phyloP scores from a whole-genome alignment of 1,140 invertebrate genomes.

The Antheraea mylitta region DNA sequence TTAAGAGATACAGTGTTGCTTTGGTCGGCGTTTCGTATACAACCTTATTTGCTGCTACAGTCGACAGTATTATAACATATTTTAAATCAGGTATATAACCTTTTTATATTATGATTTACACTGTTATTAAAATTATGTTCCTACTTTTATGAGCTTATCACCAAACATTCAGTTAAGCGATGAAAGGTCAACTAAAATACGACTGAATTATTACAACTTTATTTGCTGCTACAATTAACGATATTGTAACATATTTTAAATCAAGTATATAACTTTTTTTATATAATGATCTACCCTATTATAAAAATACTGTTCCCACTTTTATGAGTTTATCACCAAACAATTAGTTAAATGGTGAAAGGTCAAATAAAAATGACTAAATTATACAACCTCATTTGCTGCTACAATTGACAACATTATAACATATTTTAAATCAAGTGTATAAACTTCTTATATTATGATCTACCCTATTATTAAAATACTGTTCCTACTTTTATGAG shows the following conservation, averaged over 20 bases:
- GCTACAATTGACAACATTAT: slow-evolving; percentile 27
- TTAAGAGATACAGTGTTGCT: slow-evolving; percentile 23
- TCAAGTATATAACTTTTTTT: slow-evolving; percentile 34
- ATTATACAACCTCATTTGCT: not conserved
- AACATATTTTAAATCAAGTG: slow-evolving; percentile 40
- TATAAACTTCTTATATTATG: too few species aligned
- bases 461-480: too few species aligned
- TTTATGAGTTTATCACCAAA: too few species aligned
- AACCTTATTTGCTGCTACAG: slow-evolving; percentile 19
- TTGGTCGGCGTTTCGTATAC: slow-evolving; percentile 20
- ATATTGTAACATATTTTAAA: slow-evolving; percentile 28
- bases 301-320: too few species aligned
- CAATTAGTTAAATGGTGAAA: too few species aligned
- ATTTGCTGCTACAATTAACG: slow-evolving; percentile 23
- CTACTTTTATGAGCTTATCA: too few species aligned
- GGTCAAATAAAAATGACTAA: too few species aligned
- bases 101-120: not conserved
- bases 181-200: too few species aligned
- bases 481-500: too few species aligned
- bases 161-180: too few species aligned
- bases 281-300: not conserved
- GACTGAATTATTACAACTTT: not conserved
- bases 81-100: slow-evolving; percentile 39
- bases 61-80: slow-evolving; percentile 30
- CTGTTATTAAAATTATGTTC: too few species aligned